These are phyloP conservation scores for Apocrypta bakeri DNA, from an alignment of 1,140 invertebrate species.

Conservation along the genomic window DNA sequence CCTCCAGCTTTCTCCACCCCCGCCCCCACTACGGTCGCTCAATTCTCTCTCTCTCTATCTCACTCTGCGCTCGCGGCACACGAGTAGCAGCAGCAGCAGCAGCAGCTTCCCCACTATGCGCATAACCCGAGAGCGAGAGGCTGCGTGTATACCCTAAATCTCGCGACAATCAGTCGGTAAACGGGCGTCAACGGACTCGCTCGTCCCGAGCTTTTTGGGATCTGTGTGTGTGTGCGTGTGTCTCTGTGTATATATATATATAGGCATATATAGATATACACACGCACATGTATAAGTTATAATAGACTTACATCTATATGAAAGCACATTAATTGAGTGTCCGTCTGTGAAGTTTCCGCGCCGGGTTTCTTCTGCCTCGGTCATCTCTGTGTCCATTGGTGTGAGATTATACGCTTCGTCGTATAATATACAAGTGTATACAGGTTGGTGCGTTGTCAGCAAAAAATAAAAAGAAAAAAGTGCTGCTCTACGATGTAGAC, in stretches of 20 bases:
- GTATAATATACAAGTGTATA: too few relatives aligned
- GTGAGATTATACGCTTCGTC: too few relatives aligned
- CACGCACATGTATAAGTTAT: too few relatives aligned
- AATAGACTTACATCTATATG: too few relatives aligned
- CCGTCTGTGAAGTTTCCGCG: too few relatives aligned
- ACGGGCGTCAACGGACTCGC: conserved; percentile 66
- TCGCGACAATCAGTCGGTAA: conserved; percentile 67
- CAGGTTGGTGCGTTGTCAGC: too few relatives aligned
- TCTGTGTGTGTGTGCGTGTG: background rate
- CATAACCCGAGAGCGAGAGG: background rate
- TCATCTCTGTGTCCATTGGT: too few relatives aligned
- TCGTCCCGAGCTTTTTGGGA: conserved; percentile 52
- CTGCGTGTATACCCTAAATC: conserved; percentile 63
- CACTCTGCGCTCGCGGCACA: conserved; percentile 48
- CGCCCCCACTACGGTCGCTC: conserved; percentile 21
- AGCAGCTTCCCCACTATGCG: conserved; percentile 18
- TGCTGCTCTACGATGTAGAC: too few relatives aligned
- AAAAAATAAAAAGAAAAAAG: too few relatives aligned
- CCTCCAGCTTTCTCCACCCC: conserved; percentile 22
- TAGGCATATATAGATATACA: too few relatives aligned
- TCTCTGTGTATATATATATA: background rate
- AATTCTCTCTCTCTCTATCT: conserved; percentile 16
- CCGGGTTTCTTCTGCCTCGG: too few relatives aligned
- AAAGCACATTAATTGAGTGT: too few relatives aligned
- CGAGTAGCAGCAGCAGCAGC: conserved; percentile 26